Conservation (phyloP, 2,888 invertebrate genomes). For the Tuberolachnus salignus region DNA sequence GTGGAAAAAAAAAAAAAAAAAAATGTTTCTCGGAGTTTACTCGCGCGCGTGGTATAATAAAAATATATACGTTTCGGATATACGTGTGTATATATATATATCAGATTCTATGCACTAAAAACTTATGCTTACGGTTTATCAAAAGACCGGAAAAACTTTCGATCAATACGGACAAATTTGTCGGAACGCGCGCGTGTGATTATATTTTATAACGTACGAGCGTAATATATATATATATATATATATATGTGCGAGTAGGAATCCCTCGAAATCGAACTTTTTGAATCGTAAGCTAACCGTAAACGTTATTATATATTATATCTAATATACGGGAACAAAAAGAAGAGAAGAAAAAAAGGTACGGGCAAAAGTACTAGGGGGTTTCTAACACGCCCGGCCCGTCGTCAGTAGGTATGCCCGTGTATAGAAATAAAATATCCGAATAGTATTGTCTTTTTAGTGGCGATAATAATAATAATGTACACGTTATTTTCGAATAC, state of each 20-base stretch:
- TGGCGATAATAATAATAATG: too few relatives aligned
- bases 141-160: constrained; percentile 42
- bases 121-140: constrained; percentile 42
- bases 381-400: too few relatives aligned
- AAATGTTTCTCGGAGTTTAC: constrained; percentile 32
- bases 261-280: not conserved
- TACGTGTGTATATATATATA: not conserved
- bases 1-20: too few relatives aligned
- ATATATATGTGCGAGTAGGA: not conserved
- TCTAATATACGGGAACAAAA: too few relatives aligned
- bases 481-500: too few relatives aligned
- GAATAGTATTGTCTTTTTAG: too few relatives aligned
- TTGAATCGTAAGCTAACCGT: constrained; percentile 12
- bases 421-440: too few relatives aligned
- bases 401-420: not conserved
- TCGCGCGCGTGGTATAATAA: not conserved
- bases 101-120: not conserved
- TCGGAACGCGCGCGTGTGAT: not conserved
- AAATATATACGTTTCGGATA: constrained; percentile 28
- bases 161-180: constrained; percentile 46
- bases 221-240: not conserved
- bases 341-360: not conserved
- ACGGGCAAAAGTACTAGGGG: too few relatives aligned
- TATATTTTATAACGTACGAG: too few relatives aligned
- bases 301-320: not conserved